phyloP scores from a whole-genome alignment of 2,113 vertebrate species.

The Sander vitreus region DNA sequence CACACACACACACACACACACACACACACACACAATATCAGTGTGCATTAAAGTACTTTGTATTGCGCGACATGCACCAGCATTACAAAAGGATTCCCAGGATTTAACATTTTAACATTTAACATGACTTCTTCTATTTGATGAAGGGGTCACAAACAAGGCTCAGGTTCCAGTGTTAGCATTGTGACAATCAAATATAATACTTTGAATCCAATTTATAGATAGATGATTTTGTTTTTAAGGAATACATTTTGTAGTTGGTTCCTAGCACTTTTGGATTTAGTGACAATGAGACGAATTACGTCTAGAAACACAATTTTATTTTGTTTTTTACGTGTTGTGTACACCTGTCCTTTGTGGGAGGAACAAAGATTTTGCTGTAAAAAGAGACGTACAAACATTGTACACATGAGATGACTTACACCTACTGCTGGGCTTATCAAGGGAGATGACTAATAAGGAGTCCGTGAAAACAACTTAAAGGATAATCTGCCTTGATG shows the following conservation, averaged over 20 bases:
- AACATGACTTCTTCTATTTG: constrained; percentile 26
- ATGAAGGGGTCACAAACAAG: constrained; percentile 59
- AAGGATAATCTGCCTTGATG: constrained; percentile 9
- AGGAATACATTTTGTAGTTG: constrained; percentile 67
- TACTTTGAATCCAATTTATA: constrained; percentile 48
- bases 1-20: constrained; percentile 7
- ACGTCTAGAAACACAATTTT: constrained; percentile 63
- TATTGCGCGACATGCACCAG: constrained; percentile 58
- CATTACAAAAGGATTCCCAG: constrained; percentile 60
- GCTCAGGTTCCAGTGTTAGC: constrained; percentile 77
- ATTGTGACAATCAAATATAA: constrained; percentile 73
- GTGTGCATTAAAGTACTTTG: not conserved
- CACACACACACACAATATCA: not conserved
- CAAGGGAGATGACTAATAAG: not conserved
- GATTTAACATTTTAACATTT: constrained; percentile 47
- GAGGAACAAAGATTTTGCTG: constrained; percentile 55
- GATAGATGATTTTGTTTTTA: constrained; percentile 55
- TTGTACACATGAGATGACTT: constrained; percentile 41
- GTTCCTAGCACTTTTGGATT: constrained; percentile 80
- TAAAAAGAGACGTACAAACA: constrained; percentile 32
- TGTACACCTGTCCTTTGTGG: constrained; percentile 54
- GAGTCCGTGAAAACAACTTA: constrained; percentile 5
- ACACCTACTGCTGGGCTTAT: constrained; percentile 22
- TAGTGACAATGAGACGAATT: constrained; percentile 62
- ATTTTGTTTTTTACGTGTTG: constrained; percentile 62